Evolutionary conservation across 2,113 vertebrate genomes (phyloP).

Genomic region (Psittacus erithacus): DNA sequence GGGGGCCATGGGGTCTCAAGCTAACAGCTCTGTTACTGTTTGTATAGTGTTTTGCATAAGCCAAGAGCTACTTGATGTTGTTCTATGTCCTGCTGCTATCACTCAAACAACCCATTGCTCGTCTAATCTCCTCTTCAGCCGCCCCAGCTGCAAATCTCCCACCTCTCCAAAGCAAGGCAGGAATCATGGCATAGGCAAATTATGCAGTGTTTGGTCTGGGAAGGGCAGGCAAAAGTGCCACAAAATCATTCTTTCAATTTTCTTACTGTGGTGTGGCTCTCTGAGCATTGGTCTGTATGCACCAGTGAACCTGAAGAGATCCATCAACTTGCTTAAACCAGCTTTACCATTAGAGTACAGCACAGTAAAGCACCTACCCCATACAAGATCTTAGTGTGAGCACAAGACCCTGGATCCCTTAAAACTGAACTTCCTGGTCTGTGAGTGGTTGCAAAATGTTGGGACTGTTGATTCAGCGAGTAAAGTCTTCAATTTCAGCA

Average conservation of each 20-base stretch:
- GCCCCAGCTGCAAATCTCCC: background rate
- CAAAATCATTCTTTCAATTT: background rate
- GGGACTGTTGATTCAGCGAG: background rate
- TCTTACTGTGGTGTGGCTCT: background rate
- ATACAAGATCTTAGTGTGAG: background rate
- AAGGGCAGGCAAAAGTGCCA: background rate
- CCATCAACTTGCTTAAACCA: background rate
- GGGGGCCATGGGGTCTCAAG: background rate
- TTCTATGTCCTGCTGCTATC: background rate
- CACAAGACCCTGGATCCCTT: background rate
- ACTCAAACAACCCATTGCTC: background rate
- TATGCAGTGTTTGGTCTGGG: background rate
- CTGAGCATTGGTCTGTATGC: background rate
- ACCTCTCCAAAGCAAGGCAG: background rate
- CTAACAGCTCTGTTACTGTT: background rate
- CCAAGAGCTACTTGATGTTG: background rate
- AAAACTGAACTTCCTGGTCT: background rate
- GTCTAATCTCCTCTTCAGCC: background rate
- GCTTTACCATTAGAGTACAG: background rate
- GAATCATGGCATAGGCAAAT: background rate
- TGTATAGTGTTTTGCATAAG: background rate
- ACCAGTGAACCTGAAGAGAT: background rate
- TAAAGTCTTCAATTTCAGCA: background rate
- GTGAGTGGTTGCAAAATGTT: background rate
- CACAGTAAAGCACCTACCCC: background rate